Evolutionary conservation across 1,140 invertebrate species (phyloP).

Genomic region (Drosophila sp.): DNA sequence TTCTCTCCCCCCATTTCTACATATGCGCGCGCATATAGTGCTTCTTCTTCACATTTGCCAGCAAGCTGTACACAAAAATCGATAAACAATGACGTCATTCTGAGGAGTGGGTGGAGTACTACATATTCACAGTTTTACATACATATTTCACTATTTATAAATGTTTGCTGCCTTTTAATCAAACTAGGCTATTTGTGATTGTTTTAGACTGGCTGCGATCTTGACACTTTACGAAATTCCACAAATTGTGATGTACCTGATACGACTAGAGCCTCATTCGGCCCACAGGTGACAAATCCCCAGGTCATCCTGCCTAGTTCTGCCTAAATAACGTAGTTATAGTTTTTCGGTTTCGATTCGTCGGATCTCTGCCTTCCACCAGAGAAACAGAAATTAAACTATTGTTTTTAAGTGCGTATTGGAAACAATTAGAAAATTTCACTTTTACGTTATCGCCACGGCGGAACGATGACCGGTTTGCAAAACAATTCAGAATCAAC

Average conservation of each 20-base stretch:
- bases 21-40: constrained; percentile 45
- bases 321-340: not conserved
- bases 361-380: not conserved
- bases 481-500: constrained; percentile 41
- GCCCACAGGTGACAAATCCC: constrained; percentile 98
- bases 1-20: not conserved
- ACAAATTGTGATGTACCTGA: constrained; percentile 89
- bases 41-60: constrained; percentile 13
- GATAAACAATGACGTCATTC: constrained; percentile 69
- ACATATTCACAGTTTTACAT: constrained; percentile 31
- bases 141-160: constrained; percentile 19
- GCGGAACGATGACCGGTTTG: constrained; percentile 48
- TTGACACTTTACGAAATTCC: not conserved
- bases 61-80: constrained; percentile 69
- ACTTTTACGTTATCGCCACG: not conserved
- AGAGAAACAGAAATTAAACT: not conserved
- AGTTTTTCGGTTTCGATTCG: constrained; percentile 7
- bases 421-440: not conserved
- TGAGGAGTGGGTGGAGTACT: constrained; percentile 40
- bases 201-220: not conserved
- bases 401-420: not conserved
- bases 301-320: constrained; percentile 87
- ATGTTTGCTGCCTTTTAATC: not conserved
- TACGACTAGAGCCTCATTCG: constrained; percentile 98
- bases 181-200: not conserved